Evolutionary conservation across 2,888 invertebrate genomes (phyloP).

Genomic region (Aleiodes leptofemur): DNA sequence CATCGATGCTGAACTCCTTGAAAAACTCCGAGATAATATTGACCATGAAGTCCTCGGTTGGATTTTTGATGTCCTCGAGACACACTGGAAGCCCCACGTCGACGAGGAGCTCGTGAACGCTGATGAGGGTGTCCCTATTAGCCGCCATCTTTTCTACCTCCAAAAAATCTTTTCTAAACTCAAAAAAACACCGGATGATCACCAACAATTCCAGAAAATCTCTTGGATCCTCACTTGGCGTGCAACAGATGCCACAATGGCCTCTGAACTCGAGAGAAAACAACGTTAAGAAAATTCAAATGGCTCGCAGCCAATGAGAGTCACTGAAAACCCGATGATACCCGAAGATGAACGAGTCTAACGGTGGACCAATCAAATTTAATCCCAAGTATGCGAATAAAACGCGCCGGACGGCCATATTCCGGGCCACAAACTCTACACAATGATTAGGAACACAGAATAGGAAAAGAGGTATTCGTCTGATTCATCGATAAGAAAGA

Average conservation of each 20-base stretch:
- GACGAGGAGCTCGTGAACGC: conserved; percentile 54
- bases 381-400: conserved; percentile 19
- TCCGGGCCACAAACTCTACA: conserved; percentile 18
- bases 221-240: no score
- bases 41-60: conserved; percentile 61
- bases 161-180: not conserved
- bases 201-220: no score
- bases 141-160: not conserved
- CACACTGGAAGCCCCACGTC: conserved; percentile 59
- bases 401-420: conserved; percentile 26
- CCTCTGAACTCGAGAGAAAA: no score
- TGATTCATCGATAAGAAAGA: no score
- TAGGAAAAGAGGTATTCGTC: not conserved
- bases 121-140: conserved; percentile 40
- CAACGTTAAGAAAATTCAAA: no score
- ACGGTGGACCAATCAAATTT: conserved; percentile 1
- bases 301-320: not conserved
- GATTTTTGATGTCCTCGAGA: conserved; percentile 60
- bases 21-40: conserved; percentile 60
- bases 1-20: conserved; percentile 56
- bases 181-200: not conserved
- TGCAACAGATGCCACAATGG: no score
- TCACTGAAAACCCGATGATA: no score
- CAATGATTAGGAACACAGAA: not conserved
- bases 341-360: not conserved